These are phyloP conservation scores for Yponomeuta evonymella DNA, from an alignment of 2,888 invertebrate species.

Conservation along the genomic window DNA sequence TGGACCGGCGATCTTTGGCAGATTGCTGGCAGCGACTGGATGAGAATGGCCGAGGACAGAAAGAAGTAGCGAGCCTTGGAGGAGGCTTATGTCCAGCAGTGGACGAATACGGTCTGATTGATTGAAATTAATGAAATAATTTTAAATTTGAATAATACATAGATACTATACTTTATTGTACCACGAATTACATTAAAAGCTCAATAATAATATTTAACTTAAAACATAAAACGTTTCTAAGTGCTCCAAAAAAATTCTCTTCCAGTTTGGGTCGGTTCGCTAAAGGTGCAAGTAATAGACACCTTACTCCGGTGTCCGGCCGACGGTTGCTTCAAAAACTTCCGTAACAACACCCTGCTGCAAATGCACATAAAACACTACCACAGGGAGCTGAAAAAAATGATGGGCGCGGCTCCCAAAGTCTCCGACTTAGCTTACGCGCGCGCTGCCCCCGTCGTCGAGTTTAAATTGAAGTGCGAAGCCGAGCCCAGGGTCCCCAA, in stretches of 20 bases:
- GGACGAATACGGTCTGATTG: too few species aligned
- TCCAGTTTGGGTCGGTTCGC: slow-evolving; percentile 74
- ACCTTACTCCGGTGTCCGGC: slow-evolving; percentile 84
- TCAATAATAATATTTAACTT: too few species aligned
- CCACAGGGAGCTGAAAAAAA: slow-evolving; percentile 85
- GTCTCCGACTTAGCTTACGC: slow-evolving; percentile 91
- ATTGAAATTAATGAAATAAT: too few species aligned
- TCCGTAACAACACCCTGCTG: slow-evolving; percentile 91
- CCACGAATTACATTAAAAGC: too few species aligned
- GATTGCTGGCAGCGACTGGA: too few species aligned
- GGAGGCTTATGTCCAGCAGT: too few species aligned
- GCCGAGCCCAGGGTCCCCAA: slow-evolving; percentile 45
- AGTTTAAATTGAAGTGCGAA: slow-evolving; percentile 22
- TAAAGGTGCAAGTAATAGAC: slow-evolving; percentile 82
- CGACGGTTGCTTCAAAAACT: slow-evolving; percentile 90
- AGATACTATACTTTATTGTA: too few species aligned
- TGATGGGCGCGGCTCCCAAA: slow-evolving; percentile 87
- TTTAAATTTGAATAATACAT: too few species aligned
- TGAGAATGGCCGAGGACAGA: too few species aligned
- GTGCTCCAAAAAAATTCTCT: slow-evolving; percentile 21
- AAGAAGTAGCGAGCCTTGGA: too few species aligned
- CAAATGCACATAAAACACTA: slow-evolving; percentile 97
- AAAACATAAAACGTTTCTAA: too few species aligned
- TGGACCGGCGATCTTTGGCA: too few species aligned
- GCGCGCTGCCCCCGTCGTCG: slow-evolving; percentile 68